Percentiles rank a stretch among this genome's conserved stretches.
Conservation (phyloP, 2,888 invertebrate species). For the Heliconius ethilla region DNA sequence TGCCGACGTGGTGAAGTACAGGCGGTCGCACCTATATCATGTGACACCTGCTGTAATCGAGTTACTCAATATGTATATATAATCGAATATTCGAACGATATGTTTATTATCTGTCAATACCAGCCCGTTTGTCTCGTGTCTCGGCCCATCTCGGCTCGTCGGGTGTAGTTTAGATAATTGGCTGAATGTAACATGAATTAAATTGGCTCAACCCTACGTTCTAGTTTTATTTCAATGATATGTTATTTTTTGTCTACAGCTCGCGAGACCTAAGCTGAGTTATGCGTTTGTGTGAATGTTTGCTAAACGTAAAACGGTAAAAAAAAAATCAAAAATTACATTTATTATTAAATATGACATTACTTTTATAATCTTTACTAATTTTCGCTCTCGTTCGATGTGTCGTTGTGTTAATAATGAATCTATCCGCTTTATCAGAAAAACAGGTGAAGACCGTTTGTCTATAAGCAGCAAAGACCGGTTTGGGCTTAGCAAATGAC, state of each 20-base stretch:
- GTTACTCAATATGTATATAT: conserved; percentile 40
- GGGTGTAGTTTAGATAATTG: conserved; percentile 30
- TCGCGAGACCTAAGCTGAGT: too few species aligned
- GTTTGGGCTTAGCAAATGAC: too few species aligned
- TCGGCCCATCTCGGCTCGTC: conserved; percentile 24
- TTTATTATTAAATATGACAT: too few species aligned
- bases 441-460: too few species aligned
- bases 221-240: conserved; percentile 31
- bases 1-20: conserved; percentile 38
- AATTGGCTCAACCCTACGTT: conserved; percentile 28
- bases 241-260: background rate
- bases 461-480: too few species aligned
- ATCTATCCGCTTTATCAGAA: too few species aligned
- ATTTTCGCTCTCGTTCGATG: too few species aligned
- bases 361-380: too few species aligned
- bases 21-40: conserved; percentile 31
- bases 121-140: conserved; percentile 12
- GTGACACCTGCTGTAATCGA: conserved; percentile 33
- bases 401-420: too few species aligned
- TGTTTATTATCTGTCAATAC: background rate
- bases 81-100: conserved; percentile 20
- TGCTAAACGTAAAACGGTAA: too few species aligned
- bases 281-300: too few species aligned
- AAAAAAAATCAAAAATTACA: too few species aligned
- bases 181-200: conserved; percentile 25